Evolutionary conservation across 1,140 invertebrate genomes (phyloP).

Genomic region (Pollicipes pollicipes): DNA sequence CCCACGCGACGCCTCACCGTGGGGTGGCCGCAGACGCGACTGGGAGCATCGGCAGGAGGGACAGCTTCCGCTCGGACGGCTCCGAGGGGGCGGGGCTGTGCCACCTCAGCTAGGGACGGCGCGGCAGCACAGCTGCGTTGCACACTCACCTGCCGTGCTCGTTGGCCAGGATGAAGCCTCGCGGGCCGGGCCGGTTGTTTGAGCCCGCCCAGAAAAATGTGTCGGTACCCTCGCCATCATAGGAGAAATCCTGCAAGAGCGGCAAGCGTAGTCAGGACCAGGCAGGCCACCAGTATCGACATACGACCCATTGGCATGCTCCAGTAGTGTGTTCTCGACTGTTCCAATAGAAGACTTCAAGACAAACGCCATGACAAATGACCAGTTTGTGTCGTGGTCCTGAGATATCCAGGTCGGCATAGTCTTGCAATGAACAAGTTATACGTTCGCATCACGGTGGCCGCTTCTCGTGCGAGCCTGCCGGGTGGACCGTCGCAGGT

Average conservation of each 20-base stretch:
- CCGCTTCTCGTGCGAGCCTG: too few species aligned
- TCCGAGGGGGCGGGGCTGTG: too few species aligned
- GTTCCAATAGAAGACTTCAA: too few species aligned
- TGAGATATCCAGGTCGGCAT: background rate
- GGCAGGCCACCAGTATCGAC: background rate
- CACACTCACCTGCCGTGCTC: slow-evolving; percentile 53
- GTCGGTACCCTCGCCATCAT: slow-evolving; percentile 76
- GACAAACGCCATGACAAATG: background rate
- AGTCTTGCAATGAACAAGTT: too few species aligned
- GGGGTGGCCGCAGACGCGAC: background rate
- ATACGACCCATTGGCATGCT: background rate
- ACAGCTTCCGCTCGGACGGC: background rate
- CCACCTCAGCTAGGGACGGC: too few species aligned
- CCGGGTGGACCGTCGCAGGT: too few species aligned
- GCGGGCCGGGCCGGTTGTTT: slow-evolving; percentile 63
- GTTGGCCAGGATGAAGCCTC: slow-evolving; percentile 78
- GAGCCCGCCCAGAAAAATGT: slow-evolving; percentile 76
- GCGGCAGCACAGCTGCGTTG: background rate
- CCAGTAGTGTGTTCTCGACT: too few species aligned
- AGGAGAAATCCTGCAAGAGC: slow-evolving; percentile 45
- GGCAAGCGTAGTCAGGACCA: background rate
- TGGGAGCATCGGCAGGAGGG: background rate
- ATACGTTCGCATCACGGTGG: too few species aligned
- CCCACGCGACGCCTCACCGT: background rate
- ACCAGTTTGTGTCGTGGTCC: background rate